phyloP scores from a whole-genome alignment of 2,113 vertebrate species.

The Microcebus lehilahytsara region DNA sequence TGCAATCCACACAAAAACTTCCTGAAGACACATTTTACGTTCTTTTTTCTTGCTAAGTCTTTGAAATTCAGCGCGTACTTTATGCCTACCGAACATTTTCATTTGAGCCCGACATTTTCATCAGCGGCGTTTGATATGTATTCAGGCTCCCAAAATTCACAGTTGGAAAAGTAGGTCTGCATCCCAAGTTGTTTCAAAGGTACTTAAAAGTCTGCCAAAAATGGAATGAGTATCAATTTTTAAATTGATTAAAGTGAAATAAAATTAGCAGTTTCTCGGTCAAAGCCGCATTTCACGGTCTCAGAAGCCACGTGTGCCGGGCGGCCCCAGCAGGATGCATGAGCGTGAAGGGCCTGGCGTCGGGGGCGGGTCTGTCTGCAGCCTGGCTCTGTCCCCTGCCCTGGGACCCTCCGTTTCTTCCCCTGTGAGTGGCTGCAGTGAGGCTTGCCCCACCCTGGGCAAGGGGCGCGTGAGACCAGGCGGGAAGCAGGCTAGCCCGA shows the following conservation, averaged over 20 bases:
- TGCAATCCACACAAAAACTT: background rate
- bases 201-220: background rate
- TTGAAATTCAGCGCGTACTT: accelerated
- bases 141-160: background rate
- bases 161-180: background rate
- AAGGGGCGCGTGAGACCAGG: too few species aligned
- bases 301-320: too few species aligned
- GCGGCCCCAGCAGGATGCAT: too few species aligned
- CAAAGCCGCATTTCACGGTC: too few species aligned
- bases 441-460: too few species aligned
- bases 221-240: background rate
- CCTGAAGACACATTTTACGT: background rate
- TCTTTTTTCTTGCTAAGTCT: background rate
- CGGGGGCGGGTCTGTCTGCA: too few species aligned
- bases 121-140: background rate
- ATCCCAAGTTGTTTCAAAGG: background rate
- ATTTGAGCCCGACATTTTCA: background rate
- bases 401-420: too few species aligned
- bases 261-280: too few species aligned
- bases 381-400: too few species aligned
- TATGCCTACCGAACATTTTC: background rate
- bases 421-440: too few species aligned
- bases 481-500: too few species aligned
- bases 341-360: too few species aligned
- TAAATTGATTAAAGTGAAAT: background rate